Base-by-base conservation (phyloP, 2,113 vertebrate species). In the Cisticola juncidis region DNA sequence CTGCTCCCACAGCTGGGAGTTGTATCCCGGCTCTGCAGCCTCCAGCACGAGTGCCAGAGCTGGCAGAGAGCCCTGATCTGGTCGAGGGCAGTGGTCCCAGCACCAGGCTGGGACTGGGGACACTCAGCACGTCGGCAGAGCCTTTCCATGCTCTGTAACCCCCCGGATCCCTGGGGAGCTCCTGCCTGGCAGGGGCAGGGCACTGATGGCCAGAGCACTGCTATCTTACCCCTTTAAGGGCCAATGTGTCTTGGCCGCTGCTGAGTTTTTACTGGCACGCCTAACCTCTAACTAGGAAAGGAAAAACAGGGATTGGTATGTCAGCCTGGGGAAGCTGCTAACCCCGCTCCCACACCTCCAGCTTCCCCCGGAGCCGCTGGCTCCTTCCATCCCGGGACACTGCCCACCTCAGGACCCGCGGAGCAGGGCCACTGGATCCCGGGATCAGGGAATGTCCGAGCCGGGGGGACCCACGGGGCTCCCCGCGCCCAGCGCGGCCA, bases 151-250 rank as follows among this genome's bases (percentile, higher is more conserved):
- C 53, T 35, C 15, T 16, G 1, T 1, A 54, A 19, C 11, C 20
- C 53, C 22, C 38, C 24, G 53, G 23, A 44, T 42, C 29, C 50
- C 72, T 6, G 3, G 16, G 51, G 58, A 81, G 38, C 72, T 54
- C 38, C 68, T 16, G 26, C 65, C 69, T 48, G 31, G 35, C 70
- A 8, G 28, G 71, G 50, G n/a, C 61, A 4, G 60, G 64, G 25
- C 68, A 7, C 51, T 26, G 85, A 5, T 4, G 14, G 1, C 18
- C 62, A 25, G 24, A 7, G 3, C 44, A 1, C 82, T 7, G 44
- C 82, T 90, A 7, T 33, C 60, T 78, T 35, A 72, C 58, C 90
- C 86, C 95, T 42, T 54, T 33, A 70, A 90, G 92, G 88, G 76
- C 62, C 56, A 25, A n/a, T 5, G 11, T 36, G 21, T 82, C 76